Evolutionary conservation across 2,113 vertebrate genomes (phyloP), one percentile per base, ranked within the genome.

Genomic region (Psophia crepitans): DNA sequence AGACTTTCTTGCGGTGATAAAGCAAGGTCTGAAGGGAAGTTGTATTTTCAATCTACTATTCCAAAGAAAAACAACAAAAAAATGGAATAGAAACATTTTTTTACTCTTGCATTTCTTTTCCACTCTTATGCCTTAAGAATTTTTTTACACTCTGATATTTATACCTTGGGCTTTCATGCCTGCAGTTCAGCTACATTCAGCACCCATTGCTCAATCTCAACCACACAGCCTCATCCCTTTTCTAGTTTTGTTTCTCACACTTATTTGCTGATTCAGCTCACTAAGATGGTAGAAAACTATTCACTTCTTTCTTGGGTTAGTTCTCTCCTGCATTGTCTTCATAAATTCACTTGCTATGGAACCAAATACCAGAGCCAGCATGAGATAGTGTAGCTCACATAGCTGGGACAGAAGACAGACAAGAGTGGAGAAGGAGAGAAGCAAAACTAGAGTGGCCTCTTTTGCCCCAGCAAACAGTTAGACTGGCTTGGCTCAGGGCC

Each of bases 1-100:
- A 97, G 12, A 48, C 75, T 89, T 95, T 98, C 95, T 87, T 88
- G 35, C 39, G 93, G 82, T 41, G 97, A 97, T 46, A 97, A 94
- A 28, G 63, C 14, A 53, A 97, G 71, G 39, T 98, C 90, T 69
- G 78, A 93, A 84, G 93, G 94, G 33, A 98, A 97, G 46, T 91
- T 85, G 30, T 96, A 95, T 27, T 44, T 97, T 97, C 85, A 51
- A 96, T 95, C 96, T 97, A 80, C 9, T 33, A 5, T 32, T 75
- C 66, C 8, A 82, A 69, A 76, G 84, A 93, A 85, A 23, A 70
- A 14, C n/a, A 46, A 19, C 17, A 60, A 60, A 27, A 32, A 28
- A 12, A 61, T 14, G 2, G 6, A 51, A 93, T 53, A 80, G 49
- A n/a, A 54, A 56, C 56, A 41, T n/a, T n/a, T 44, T 65, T 75